phyloP scores from a whole-genome alignment of 2,113 vertebrate genomes.

The Numenius arquata region DNA sequence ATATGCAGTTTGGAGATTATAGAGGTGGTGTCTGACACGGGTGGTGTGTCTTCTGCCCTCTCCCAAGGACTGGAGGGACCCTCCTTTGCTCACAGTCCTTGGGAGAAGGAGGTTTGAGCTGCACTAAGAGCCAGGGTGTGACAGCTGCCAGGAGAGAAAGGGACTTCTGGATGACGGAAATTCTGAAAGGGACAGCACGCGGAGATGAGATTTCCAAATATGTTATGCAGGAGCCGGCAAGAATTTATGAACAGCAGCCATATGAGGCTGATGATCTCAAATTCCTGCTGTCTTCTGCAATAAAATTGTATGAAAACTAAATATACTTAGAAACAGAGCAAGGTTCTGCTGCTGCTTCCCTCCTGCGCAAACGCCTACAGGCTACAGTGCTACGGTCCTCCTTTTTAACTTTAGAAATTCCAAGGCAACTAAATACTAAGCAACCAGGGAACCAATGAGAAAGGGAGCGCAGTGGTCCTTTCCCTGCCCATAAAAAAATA shows the following conservation, averaged over 20 bases:
- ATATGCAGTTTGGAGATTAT: not conserved
- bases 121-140: not conserved
- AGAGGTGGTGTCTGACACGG: not conserved
- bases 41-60: not conserved
- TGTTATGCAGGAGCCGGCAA: not conserved
- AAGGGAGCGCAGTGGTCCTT: not conserved
- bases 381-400: conserved; percentile 39
- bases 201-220: conserved; percentile 45
- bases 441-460: conserved; percentile 70
- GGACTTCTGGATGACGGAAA: not conserved
- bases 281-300: conserved; percentile 65
- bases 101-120: not conserved
- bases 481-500: not conserved
- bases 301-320: conserved; percentile 38
- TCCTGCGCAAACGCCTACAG: conserved; percentile 74
- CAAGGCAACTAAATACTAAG: conserved; percentile 76
- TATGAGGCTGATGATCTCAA: conserved; percentile 50
- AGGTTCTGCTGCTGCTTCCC: conserved; percentile 68
- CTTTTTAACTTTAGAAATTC: conserved; percentile 62
- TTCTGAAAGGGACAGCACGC: not conserved
- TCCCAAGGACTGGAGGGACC: not conserved
- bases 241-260: conserved; percentile 58
- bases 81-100: not conserved
- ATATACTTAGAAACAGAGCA: conserved; percentile 70
- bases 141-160: not conserved